Conservation (phyloP, 1,140 invertebrate genomes). For the Apolygus lucorum region DNA sequence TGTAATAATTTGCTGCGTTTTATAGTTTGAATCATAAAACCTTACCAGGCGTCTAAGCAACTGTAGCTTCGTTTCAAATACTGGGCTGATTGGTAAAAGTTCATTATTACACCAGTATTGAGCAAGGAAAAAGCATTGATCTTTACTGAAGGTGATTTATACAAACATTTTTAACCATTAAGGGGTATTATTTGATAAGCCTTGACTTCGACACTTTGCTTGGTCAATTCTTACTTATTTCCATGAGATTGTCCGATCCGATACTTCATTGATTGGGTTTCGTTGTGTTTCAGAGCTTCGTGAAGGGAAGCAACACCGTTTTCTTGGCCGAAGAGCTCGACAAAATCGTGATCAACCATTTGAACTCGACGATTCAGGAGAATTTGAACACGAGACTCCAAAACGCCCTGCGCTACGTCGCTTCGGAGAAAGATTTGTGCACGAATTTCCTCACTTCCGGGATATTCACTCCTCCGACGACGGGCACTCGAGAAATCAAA, state of each 20-base stretch:
- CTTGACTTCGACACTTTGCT: not conserved
- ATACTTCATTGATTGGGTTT: too few species aligned
- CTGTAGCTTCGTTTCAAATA: too few species aligned
- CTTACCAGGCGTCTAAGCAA: too few species aligned
- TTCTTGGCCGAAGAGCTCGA: not conserved
- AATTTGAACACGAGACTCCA: not conserved
- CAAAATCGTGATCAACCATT: not conserved
- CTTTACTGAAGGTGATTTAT: not conserved
- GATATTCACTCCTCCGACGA: not conserved
- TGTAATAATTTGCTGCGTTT: too few species aligned
- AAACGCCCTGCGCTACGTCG: slow-evolving; percentile 3
- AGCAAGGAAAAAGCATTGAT: not conserved
- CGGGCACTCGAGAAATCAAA: not conserved
- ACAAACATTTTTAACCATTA: not conserved
- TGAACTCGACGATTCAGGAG: not conserved
- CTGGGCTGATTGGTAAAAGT: too few species aligned
- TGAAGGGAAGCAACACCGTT: not conserved
- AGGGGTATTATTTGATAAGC: not conserved
- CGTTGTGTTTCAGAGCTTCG: not conserved
- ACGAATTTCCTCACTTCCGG: not conserved
- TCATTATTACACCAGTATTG: not conserved
- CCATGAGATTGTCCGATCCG: not conserved
- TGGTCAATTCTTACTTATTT: not conserved
- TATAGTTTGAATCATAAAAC: too few species aligned
- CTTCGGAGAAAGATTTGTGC: not conserved